Conservation (phyloP, 2,797 vertebrate species). For the Echiichthys vipera region DNA sequence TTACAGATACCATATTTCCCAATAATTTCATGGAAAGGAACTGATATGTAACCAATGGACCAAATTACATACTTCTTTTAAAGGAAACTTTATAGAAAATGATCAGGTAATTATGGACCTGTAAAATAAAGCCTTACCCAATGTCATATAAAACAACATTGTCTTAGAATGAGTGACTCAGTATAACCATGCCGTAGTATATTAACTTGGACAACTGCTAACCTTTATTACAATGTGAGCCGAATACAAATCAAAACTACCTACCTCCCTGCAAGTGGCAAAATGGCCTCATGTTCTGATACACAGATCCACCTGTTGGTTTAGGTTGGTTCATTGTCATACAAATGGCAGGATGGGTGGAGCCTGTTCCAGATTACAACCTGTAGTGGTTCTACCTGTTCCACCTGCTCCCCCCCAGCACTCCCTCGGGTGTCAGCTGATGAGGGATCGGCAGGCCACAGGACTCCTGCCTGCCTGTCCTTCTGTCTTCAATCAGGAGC, state of each 20-base stretch:
- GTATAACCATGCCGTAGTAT: neutral
- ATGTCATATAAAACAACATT: neutral
- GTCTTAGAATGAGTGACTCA: neutral
- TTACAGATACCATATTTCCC: neutral
- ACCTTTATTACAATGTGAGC: neutral
- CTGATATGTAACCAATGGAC: neutral
- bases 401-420: slow-evolving; percentile 76
- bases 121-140: neutral
- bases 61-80: neutral
- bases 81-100: neutral
- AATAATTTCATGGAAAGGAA: neutral
- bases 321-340: slow-evolving; percentile 45
- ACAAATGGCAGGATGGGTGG: slow-evolving; percentile 61
- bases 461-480: slow-evolving; percentile 29
- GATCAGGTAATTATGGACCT: neutral
- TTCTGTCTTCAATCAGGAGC: slow-evolving; percentile 36
- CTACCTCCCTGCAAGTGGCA: neutral
- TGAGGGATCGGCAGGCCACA: slow-evolving; percentile 57
- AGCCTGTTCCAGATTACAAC: slow-evolving; percentile 44
- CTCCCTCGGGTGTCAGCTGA: slow-evolving; percentile 72
- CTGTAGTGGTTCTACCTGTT: slow-evolving; percentile 84
- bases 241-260: neutral
- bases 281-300: slow-evolving; percentile 9
- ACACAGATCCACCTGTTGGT: slow-evolving; percentile 46
- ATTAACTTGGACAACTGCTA: neutral